Base-by-base conservation (phyloP, 1,140 invertebrate genomes). In the Copidosoma floridanum region DNA sequence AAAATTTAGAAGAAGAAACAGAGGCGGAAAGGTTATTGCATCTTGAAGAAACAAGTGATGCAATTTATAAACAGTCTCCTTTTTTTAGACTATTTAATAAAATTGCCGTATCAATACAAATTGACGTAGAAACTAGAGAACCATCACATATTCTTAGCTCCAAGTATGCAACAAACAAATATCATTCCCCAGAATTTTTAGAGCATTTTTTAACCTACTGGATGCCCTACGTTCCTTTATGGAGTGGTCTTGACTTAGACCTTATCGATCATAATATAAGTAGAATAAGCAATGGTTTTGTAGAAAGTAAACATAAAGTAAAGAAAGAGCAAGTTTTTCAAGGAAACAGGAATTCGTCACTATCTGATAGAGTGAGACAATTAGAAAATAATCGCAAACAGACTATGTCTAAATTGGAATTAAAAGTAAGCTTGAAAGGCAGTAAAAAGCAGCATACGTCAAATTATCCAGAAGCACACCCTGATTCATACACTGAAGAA, bases 181-280 rank as follows among this genome's bases (percentile, higher is more conserved):
- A 44, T 50, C 57, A 65, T 27, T 23, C 57, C 20, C 63, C 66
- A 18, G 18, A 65, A 23, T 67, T 67, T 32, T 27, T 53, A 16
- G 35, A 53, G 0, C n/a, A 53, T 41, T 1, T 41, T 40, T 8
- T 24, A 16, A 26, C 12, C 8, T 14, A 27, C 8, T 53, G 18
- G 21, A 40, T 53, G 35, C 23, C 24, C 1, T 38, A 53, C 16
- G 14, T 41, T 53, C 8, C 27, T 16, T 10, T 52, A n/a, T 52
- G 50, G 50, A 52, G 50, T 38, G 20, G 11, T 2, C 11, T 52
- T 3, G 51, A 53, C 26, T 5, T 53, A 3, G 18, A 41, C 18
- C 11, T 53, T n/a, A 26, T 41, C 10, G 23, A 40, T 27, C 32
- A 18, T 3, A 20, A 21, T 3, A 51, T 51, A 51, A 35, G 29